These are phyloP conservation scores for Aromia moschata DNA, from an alignment of 2,888 invertebrate species.

Conservation along the genomic window DNA sequence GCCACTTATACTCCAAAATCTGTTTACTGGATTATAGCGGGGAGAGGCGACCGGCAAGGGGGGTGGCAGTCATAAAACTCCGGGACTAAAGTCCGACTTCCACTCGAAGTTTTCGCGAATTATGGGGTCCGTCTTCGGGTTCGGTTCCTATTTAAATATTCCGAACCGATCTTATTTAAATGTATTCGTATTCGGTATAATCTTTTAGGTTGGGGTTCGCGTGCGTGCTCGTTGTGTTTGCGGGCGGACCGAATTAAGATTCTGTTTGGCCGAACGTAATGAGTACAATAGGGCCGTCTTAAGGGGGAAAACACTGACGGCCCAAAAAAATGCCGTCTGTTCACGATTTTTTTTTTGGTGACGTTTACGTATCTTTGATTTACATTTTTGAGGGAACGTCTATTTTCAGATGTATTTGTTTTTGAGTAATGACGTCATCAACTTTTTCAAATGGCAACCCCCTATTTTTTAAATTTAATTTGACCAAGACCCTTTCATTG, in stretches of 20 bases:
- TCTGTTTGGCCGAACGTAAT: conserved; percentile 21
- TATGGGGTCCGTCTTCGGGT: conserved; percentile 29
- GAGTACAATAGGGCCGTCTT: conserved; percentile 32
- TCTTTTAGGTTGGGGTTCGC: conserved; percentile 28
- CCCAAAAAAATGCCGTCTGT: too few relatives aligned
- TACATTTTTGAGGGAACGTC: too few relatives aligned
- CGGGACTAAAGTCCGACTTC: conserved; percentile 27
- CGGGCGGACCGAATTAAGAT: conserved; percentile 15
- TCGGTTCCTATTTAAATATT: conserved; percentile 30
- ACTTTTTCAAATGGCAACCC: too few relatives aligned
- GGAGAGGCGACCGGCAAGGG: too few relatives aligned
- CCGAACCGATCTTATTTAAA: conserved; percentile 1
- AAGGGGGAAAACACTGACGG: too few relatives aligned
- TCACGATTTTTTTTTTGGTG: too few relatives aligned
- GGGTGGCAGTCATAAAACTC: conserved; percentile 40
- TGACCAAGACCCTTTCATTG: too few relatives aligned
- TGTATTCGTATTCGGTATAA: conserved; percentile 14
- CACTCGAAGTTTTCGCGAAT: conserved; percentile 25
- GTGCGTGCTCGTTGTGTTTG: conserved; percentile 14
- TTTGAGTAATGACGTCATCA: too few relatives aligned
- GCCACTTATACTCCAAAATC: conserved; percentile 43
- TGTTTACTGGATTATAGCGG: conserved; percentile 41
- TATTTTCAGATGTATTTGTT: too few relatives aligned
- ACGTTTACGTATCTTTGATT: too few relatives aligned
- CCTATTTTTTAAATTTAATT: too few relatives aligned